Conservation (phyloP, 2,113 vertebrate species). For the Parus major region DNA sequence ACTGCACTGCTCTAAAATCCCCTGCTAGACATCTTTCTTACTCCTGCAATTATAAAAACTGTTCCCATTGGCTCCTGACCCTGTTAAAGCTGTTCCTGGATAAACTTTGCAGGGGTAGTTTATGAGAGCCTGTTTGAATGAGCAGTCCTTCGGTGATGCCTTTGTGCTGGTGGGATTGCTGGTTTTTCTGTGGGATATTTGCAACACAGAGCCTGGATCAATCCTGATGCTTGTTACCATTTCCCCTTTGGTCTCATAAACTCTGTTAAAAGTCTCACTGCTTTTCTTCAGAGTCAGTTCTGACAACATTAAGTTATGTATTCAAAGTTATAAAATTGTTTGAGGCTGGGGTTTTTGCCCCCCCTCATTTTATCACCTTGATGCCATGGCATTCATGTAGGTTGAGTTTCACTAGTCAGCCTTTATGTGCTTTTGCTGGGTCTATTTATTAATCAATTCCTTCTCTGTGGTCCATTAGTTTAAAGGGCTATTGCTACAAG, state of each 20-base stretch:
- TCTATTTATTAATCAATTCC: neutral
- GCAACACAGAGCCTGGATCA: neutral
- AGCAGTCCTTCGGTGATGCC: neutral
- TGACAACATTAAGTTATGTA: neutral
- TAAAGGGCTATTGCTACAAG: neutral
- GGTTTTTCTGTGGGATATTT: neutral
- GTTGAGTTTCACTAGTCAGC: neutral
- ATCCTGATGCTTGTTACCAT: neutral
- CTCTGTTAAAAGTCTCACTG: neutral
- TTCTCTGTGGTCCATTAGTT: neutral
- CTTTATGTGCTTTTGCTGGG: neutral
- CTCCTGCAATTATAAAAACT: neutral
- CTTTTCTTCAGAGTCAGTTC: neutral
- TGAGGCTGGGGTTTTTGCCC: fast-evolving
- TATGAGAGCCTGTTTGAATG: neutral
- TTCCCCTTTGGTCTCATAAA: neutral
- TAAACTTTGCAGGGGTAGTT: neutral
- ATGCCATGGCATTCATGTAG: neutral
- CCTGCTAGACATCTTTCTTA: neutral
- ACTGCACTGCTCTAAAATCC: neutral
- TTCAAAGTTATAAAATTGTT: neutral
- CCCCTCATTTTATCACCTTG: neutral
- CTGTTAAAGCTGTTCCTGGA: neutral
- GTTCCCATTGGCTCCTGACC: neutral
- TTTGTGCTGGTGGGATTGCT: neutral